phyloP scores from a whole-genome alignment of 1,140 invertebrate genomes.

The Lordiphosa mommai region DNA sequence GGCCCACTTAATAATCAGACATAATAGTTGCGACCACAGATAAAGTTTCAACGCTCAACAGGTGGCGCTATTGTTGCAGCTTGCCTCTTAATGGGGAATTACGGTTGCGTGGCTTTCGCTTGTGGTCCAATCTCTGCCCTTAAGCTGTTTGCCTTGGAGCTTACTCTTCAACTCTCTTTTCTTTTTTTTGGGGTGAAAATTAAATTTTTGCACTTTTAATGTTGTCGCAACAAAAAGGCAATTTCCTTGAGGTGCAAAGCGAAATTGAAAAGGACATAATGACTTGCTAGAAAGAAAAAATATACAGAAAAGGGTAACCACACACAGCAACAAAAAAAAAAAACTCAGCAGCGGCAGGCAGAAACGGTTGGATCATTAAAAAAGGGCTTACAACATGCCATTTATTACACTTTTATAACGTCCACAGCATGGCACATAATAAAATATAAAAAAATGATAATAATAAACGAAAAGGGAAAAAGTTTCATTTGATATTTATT shows the following conservation, averaged over 20 bases:
- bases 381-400: constrained; percentile 60
- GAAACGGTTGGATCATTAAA: constrained; percentile 62
- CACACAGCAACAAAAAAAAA: background rate
- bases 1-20: constrained; percentile 66
- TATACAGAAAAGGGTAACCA: background rate
- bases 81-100: constrained; percentile 59
- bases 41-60: constrained; percentile 52
- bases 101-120: constrained; percentile 29
- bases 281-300: constrained; percentile 41
- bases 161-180: constrained; percentile 19
- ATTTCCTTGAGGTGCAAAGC: constrained; percentile 66
- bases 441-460: constrained; percentile 13
- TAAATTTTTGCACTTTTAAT: constrained; percentile 72
- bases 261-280: constrained; percentile 71
- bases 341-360: constrained; percentile 11
- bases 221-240: constrained; percentile 58
- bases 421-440: constrained; percentile 27
- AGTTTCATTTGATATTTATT: background rate
- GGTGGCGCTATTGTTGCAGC: constrained; percentile 40
- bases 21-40: constrained; percentile 59
- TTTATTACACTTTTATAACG: constrained; percentile 63
- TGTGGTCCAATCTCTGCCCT: background rate
- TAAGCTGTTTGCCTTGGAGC: constrained; percentile 31
- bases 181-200: constrained; percentile 30
- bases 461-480: constrained; percentile 9